Evolutionary conservation across 2,888 invertebrate species (phyloP), one percentile per base, ranked within the genome.

Genomic region (Stenotaenia linearis): DNA sequence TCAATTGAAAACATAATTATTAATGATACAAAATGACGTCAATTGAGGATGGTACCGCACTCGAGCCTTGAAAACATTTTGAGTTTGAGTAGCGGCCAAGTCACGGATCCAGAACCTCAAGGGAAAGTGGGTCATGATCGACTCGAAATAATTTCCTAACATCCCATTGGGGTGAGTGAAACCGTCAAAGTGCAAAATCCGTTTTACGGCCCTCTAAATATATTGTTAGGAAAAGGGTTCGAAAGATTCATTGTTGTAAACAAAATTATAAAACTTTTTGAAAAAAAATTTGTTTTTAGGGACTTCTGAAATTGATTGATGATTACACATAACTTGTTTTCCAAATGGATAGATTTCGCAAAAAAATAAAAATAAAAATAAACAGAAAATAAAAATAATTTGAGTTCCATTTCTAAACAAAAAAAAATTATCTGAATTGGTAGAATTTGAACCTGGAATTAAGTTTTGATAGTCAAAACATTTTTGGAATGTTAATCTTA

Each of bases 101-200:
- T 69, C 69, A 69, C 69, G 69, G 69, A 69, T 69, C 69, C 69
- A n/a, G 69, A 69, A 69, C 69, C 69, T 69, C 69, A 28, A 23
- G 69, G 69, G 69, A 69, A 69, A 69, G 69, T 69, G 69, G 69
- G 69, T 69, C 69, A 69, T 69, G 69, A 69, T 69, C 69, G 69
- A 69, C 69, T 69, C 69, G 28, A 69, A 69, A 69, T 69, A 69
- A 69, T 69, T 69, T 69, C 69, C 69, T 28, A 28, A 69, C 69
- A 69, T 69, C 69, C 69, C 69, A 69, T 69, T n/a, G 69, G 69
- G 69, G 69, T 69, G 69, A 69, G 69, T 69, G 69, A 69, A 69
- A 69, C 69, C 69, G 69, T 69, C 69, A 69, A 69, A 69, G 69
- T 69, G 69, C 69, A 69, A 69, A 69, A 69, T 69, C 69, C 69